Evolutionary conservation across 2,888 invertebrate species (phyloP).

Genomic region (Drosophila quinaria): DNA sequence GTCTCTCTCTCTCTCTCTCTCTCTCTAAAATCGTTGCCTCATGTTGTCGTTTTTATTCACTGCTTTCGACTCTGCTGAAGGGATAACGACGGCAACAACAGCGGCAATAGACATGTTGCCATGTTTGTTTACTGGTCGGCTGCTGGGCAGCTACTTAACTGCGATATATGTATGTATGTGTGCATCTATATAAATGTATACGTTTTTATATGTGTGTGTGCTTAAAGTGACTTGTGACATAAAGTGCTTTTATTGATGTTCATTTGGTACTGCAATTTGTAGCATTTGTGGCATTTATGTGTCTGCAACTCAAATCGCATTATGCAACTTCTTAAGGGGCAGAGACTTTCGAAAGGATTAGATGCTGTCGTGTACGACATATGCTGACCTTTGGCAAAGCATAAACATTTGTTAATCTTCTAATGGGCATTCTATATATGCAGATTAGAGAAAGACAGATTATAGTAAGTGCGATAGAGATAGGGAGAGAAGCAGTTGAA

Average conservation of each 20-base stretch:
- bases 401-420: slow-evolving; percentile 43
- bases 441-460: slow-evolving; percentile 4
- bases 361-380: slow-evolving; percentile 31
- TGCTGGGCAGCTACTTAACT: slow-evolving; percentile 66
- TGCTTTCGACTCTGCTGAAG: slow-evolving; percentile 17
- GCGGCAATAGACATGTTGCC: slow-evolving; percentile 75
- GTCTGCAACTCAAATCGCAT: slow-evolving; percentile 73
- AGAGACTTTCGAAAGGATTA: slow-evolving; percentile 5
- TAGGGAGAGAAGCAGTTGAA: not conserved
- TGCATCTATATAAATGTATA: slow-evolving; percentile 6
- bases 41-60: slow-evolving; percentile 30
- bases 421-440: slow-evolving; percentile 19
- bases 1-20: slow-evolving; percentile 2
- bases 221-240: slow-evolving; percentile 77
- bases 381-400: slow-evolving; percentile 16
- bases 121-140: slow-evolving; percentile 71
- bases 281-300: slow-evolving; percentile 81
- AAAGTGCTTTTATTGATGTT: slow-evolving; percentile 81
- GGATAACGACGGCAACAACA: slow-evolving; percentile 19
- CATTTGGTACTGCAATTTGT: slow-evolving; percentile 80
- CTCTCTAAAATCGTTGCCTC: slow-evolving; percentile 2
- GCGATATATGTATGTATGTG: slow-evolving; percentile 18
- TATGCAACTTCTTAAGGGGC: slow-evolving; percentile 63
- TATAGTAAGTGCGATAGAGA: not conserved
- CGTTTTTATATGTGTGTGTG: slow-evolving; percentile 27